These are phyloP conservation scores for Sarcophaga peregrina DNA, from an alignment of 1,140 invertebrate genomes.

Conservation along the genomic window DNA sequence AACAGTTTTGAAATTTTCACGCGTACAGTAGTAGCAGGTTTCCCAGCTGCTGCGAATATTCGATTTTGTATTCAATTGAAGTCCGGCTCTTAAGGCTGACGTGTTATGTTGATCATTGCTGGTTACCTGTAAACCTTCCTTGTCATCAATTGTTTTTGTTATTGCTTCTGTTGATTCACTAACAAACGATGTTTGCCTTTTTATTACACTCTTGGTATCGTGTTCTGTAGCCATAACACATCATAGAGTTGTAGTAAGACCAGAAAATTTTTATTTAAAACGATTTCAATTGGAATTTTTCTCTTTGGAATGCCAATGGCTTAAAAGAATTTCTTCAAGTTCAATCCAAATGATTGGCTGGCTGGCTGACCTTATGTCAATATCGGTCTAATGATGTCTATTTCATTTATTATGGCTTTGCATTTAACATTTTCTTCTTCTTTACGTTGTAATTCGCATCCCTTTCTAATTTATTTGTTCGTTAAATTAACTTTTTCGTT, in stretches of 20 bases:
- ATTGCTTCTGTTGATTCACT: not conserved
- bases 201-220: not conserved
- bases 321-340: not conserved
- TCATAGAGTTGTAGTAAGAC: not conserved
- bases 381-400: not conserved
- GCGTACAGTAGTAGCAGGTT: conserved; percentile 71
- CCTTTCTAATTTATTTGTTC: not conserved
- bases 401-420: too few species aligned
- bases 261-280: not conserved
- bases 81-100: not conserved
- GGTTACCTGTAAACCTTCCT: not conserved
- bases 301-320: not conserved
- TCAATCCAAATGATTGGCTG: not conserved
- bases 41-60: conserved; percentile 66
- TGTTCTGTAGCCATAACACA: conserved; percentile 42
- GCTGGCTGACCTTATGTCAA: conserved; percentile 31
- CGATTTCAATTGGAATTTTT: not conserved
- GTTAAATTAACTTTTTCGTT: not conserved
- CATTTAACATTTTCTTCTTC: too few species aligned
- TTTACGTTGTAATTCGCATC: not conserved
- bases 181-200: not conserved
- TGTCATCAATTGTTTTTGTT: not conserved
- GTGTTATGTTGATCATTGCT: not conserved
- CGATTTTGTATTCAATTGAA: not conserved
- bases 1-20: conserved; percentile 68